Evolutionary conservation across 1,140 invertebrate species (phyloP).

Genomic region (Matsumurasca onukii): DNA sequence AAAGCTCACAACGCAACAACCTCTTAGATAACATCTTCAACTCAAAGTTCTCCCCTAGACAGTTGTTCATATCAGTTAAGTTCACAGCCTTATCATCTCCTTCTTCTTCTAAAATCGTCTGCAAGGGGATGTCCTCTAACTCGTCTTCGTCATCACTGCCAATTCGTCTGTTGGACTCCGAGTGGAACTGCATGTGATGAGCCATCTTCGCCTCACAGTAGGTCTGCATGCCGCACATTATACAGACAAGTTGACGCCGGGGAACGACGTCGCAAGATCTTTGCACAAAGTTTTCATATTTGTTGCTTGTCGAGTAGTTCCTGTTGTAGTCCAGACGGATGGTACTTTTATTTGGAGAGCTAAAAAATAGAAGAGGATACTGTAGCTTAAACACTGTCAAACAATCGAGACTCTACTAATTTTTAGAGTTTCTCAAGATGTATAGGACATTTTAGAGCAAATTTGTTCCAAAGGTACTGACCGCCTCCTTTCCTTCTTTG

Average conservation of each 20-base stretch:
- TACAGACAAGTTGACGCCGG: not conserved
- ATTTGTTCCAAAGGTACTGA: too few relatives aligned
- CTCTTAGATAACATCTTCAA: not conserved
- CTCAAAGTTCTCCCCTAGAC: not conserved
- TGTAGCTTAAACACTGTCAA: not conserved
- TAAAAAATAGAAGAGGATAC: not conserved
- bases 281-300: not conserved
- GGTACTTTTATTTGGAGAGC: not conserved
- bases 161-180: not conserved
- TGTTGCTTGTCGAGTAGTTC: not conserved
- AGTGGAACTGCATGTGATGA: constrained; percentile 10
- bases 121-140: not conserved
- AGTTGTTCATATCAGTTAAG: not conserved
- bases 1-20: not conserved
- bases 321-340: not conserved
- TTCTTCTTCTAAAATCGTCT: not conserved
- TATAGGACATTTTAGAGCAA: too few relatives aligned
- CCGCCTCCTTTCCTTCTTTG: too few relatives aligned
- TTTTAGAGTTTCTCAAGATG: not conserved
- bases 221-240: constrained; percentile 17
- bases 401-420: not conserved
- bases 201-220: not conserved
- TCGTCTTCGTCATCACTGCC: not conserved
- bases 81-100: not conserved
- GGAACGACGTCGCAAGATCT: not conserved